Percentiles rank a stretch among this genome's conserved stretches.
Evolutionary conservation across 2,888 invertebrate genomes (phyloP).

Genomic region (Drosophila subsilvestris): DNA sequence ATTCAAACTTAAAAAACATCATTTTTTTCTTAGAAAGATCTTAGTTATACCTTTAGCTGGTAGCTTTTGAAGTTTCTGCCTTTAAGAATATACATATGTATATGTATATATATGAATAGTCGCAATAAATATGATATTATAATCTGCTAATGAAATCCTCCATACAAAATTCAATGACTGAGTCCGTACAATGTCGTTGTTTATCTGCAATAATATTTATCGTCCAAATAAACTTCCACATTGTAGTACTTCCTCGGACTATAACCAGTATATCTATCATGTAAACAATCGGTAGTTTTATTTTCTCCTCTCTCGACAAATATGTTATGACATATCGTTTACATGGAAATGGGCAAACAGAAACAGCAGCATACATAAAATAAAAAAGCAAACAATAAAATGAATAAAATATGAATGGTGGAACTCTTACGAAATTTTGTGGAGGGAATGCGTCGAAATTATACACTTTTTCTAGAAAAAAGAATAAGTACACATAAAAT

Average conservation of each 20-base stretch:
- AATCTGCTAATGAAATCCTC: neutral
- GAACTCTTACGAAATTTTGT: neutral
- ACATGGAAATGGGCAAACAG: constrained; percentile 26
- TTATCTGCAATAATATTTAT: neutral
- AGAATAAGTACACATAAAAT: no score
- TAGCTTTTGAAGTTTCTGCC: no score
- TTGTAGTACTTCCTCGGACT: neutral
- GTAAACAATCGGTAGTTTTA: neutral
- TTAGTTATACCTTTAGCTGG: no score
- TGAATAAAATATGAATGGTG: neutral
- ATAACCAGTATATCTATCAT: neutral
- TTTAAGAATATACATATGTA: no score
- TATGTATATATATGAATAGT: no score
- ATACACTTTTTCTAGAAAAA: neutral
- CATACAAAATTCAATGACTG: neutral
- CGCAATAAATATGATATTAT: neutral
- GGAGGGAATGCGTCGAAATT: neutral
- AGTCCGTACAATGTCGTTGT: neutral
- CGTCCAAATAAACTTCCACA: neutral
- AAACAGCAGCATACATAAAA: constrained; percentile 41
- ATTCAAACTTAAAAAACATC: no score
- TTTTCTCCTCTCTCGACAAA: neutral
- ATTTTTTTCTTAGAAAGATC: no score
- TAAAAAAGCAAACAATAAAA: neutral
- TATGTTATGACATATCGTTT: neutral